Evolutionary conservation across 2,888 invertebrate species (phyloP).

Genomic region (Cataglyphis altisquamis): DNA sequence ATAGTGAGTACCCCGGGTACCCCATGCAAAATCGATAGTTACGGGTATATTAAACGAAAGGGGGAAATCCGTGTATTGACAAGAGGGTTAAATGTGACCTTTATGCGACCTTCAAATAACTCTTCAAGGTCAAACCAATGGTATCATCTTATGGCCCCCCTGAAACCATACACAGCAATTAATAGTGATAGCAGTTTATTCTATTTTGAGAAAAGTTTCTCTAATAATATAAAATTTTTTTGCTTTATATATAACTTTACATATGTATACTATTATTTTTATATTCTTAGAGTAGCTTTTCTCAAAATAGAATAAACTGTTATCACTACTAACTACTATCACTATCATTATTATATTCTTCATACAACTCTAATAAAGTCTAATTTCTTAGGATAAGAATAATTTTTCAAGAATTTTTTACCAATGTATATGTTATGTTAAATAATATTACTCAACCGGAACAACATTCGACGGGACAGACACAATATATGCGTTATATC

Average conservation of each 20-base stretch:
- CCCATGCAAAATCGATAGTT: too few relatives aligned
- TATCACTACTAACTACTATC: background rate
- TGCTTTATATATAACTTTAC: background rate
- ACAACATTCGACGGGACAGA: slow-evolving; percentile 2
- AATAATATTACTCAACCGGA: background rate
- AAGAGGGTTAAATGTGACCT: too few relatives aligned
- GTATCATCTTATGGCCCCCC: too few relatives aligned
- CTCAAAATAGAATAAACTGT: background rate
- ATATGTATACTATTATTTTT: background rate
- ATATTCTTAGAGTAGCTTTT: background rate
- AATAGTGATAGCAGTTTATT: too few relatives aligned
- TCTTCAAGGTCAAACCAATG: too few relatives aligned
- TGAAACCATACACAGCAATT: too few relatives aligned
- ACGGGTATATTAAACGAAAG: too few relatives aligned
- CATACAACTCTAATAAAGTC: background rate
- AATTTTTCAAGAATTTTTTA: background rate
- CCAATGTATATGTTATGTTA: background rate
- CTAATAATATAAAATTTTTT: background rate
- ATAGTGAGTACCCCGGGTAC: background rate
- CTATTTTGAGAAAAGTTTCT: too few relatives aligned
- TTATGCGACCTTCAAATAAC: too few relatives aligned
- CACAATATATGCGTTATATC: slow-evolving; percentile 9
- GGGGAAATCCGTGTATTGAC: too few relatives aligned
- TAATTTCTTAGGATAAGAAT: slow-evolving; percentile 6
- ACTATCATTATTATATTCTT: background rate